A percentile compares a stretch with the other conserved stretches of the same genome.
These are phyloP conservation scores for Pipa parva DNA, from an alignment of 2,113 vertebrate species.

Conservation along the genomic window DNA sequence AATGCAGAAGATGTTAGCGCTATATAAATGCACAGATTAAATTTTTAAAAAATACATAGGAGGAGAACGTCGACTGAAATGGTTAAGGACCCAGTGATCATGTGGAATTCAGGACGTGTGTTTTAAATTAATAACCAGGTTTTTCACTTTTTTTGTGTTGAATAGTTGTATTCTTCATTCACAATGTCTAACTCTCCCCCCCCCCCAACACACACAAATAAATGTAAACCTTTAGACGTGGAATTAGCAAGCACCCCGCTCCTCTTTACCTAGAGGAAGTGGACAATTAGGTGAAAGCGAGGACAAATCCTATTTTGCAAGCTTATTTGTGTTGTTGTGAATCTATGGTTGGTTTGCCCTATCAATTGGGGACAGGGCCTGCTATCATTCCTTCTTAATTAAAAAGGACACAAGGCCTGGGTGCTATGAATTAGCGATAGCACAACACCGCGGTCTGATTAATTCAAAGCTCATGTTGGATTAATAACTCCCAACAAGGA, in stretches of 20 bases:
- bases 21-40: no score
- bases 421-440: conserved; percentile 86
- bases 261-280: conserved; percentile 73
- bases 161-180: conserved; percentile 45
- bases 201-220: conserved; percentile 24
- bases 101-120: conserved; percentile 41
- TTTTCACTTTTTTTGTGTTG: conserved; percentile 14
- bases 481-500: conserved; percentile 84
- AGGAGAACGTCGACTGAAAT: no score
- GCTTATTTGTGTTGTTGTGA: conserved; percentile 72
- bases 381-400: conserved; percentile 90
- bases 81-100: not conserved
- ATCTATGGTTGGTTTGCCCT: conserved; percentile 67
- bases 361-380: conserved; percentile 71
- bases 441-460: conserved; percentile 78
- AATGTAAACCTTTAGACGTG: conserved; percentile 49
- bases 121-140: conserved; percentile 59
- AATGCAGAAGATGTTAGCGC: no score
- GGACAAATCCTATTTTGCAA: conserved; percentile 74
- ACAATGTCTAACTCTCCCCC: conserved; percentile 1
- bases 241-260: conserved; percentile 59
- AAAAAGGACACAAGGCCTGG: conserved; percentile 83
- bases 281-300: conserved; percentile 79
- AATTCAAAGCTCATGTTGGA: conserved; percentile 84
- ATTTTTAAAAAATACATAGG: no score